Conservation (phyloP, 2,888 invertebrate species). For the Ypsolopha sequella region DNA sequence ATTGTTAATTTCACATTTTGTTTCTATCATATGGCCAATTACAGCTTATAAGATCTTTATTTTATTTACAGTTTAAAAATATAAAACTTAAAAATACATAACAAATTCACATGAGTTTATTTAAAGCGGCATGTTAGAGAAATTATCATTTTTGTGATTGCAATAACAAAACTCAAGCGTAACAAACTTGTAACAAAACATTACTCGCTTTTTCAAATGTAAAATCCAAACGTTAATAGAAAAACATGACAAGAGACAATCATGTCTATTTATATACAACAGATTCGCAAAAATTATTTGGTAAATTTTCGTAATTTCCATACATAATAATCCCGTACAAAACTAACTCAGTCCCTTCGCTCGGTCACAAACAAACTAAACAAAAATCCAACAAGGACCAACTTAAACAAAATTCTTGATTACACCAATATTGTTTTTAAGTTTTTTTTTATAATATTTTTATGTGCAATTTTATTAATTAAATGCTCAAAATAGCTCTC, state of each 20-base stretch:
- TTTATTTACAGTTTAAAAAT: constrained; percentile 55
- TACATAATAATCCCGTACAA: neutral
- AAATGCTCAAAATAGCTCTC: constrained; percentile 32
- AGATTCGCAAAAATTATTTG: neutral
- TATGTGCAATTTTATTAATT: constrained; percentile 32
- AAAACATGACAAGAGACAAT: neutral
- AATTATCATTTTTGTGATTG: constrained; percentile 55
- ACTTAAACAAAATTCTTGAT: constrained; percentile 16
- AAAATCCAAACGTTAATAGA: neutral
- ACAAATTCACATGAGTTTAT: constrained; percentile 44
- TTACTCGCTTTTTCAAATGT: neutral
- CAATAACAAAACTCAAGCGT: constrained; percentile 57
- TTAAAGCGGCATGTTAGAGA: constrained; percentile 47
- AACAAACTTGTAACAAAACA: constrained; percentile 54
- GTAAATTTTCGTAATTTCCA: neutral
- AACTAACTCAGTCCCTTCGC: constrained; percentile 15
- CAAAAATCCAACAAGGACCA: constrained; percentile 17
- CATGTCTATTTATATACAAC: neutral
- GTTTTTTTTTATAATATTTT: constrained; percentile 14
- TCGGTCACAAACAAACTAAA: constrained; percentile 20
- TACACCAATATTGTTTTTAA: constrained; percentile 15
- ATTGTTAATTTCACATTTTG: constrained; percentile 2
- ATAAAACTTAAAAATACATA: constrained; percentile 67
- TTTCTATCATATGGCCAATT: constrained; percentile 27
- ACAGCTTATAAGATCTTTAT: constrained; percentile 48